Evolutionary conservation across 2,888 invertebrate genomes (phyloP).

Genomic region (Philereme transversata): DNA sequence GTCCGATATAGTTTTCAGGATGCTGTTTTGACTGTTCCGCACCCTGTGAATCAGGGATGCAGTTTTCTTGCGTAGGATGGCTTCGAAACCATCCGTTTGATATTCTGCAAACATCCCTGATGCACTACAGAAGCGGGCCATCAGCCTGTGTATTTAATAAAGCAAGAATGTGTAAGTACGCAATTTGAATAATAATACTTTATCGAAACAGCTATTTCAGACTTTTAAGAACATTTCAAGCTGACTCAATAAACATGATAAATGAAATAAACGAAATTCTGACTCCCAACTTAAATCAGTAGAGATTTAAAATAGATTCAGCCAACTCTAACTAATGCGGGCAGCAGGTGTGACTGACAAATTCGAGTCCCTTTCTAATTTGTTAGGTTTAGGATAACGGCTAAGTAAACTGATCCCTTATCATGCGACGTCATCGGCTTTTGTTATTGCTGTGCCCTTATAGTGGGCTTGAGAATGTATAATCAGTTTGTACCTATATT

Average conservation of each 20-base stretch:
- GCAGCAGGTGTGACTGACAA: constrained; percentile 60
- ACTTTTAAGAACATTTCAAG: background rate
- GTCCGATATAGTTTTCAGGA: no score
- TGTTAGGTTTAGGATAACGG: constrained; percentile 54
- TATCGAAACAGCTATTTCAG: background rate
- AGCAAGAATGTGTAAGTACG: no score
- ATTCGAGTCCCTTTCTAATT: constrained; percentile 59
- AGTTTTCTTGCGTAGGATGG: no score
- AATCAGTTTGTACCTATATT: constrained; percentile 4
- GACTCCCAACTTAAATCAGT: constrained; percentile 13
- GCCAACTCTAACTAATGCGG: constrained; percentile 40
- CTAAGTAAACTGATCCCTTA: constrained; percentile 52
- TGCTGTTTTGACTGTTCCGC: no score
- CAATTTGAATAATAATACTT: no score
- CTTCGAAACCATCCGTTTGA: no score
- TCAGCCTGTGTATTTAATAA: no score
- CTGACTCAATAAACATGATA: background rate
- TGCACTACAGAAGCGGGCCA: no score
- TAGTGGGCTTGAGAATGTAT: constrained; percentile 18
- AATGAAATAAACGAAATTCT: constrained; percentile 9
- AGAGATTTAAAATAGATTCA: constrained; percentile 29
- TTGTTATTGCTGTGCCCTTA: constrained; percentile 24
- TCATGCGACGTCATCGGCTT: constrained; percentile 53
- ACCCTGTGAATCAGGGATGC: no score
- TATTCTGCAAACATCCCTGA: no score